A percentile compares a stretch with the other conserved stretches of the same genome.
These are phyloP conservation scores for Drosophila serrata DNA, from an alignment of 1,140 invertebrate species.

Conservation along the genomic window DNA sequence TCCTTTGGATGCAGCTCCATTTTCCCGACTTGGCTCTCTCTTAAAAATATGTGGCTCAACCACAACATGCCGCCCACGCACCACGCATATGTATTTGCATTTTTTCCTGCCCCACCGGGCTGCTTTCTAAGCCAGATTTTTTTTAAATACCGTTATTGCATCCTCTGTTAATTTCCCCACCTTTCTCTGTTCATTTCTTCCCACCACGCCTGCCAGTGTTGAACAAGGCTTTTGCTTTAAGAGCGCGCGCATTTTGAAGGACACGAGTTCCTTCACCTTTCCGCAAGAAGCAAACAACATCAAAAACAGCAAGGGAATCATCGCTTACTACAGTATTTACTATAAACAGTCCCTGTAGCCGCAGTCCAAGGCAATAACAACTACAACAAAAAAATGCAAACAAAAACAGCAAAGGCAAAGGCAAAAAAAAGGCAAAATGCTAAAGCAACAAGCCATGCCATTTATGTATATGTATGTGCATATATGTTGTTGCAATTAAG, in stretches of 20 bases:
- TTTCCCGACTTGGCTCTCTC: background rate
- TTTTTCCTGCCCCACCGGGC: background rate
- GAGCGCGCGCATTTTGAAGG: constrained; percentile 76
- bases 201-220: constrained; percentile 14
- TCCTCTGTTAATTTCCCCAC: background rate
- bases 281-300: constrained; percentile 36
- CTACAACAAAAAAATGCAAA: constrained; percentile 20
- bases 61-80: constrained; percentile 3
- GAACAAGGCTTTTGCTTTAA: constrained; percentile 7
- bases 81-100: constrained; percentile 1
- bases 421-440: constrained; percentile 7
- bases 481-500: constrained; percentile 68
- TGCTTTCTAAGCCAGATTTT: constrained; percentile 54
- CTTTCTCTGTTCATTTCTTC: constrained; percentile 11
- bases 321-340: constrained; percentile 37
- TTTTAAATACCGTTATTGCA: constrained; percentile 50
- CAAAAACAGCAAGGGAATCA: constrained; percentile 22
- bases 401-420: constrained; percentile 27
- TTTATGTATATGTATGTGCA: constrained; percentile 31
- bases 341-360: constrained; percentile 25
- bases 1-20: background rate
- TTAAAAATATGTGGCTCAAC: constrained; percentile 6
- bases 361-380: constrained; percentile 3
- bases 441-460: constrained; percentile 30
- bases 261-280: constrained; percentile 79